These are phyloP conservation scores for Benitochromis conjunctus DNA, from an alignment of 2,113 vertebrate species.

Conservation along the genomic window DNA sequence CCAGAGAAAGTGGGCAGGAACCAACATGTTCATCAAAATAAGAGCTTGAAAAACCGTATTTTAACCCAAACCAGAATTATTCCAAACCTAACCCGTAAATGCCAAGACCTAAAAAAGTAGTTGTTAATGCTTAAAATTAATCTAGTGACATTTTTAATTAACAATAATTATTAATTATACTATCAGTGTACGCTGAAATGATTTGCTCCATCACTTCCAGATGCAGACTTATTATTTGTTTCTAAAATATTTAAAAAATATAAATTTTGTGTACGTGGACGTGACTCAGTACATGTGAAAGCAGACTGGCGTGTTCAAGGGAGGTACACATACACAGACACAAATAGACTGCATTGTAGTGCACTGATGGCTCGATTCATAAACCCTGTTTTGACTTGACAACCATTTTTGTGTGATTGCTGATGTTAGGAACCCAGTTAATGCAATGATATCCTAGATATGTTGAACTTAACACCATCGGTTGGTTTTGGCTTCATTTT, in stretches of 20 bases:
- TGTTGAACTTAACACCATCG: not conserved
- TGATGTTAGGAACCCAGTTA: not conserved
- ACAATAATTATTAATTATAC: not conserved
- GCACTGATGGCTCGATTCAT: not conserved
- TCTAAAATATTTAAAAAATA: too few relatives aligned
- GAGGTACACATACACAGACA: too few relatives aligned
- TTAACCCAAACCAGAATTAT: not conserved
- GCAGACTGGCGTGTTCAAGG: too few relatives aligned
- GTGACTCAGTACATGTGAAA: too few relatives aligned
- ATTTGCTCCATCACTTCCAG: not conserved
- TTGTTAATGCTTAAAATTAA: not conserved
- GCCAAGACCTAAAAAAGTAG: not conserved
- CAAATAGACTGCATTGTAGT: not conserved
- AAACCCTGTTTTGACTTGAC: not conserved
- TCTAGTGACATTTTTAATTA: not conserved
- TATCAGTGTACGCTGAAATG: not conserved
- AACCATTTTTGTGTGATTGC: not conserved
- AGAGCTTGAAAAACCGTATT: not conserved
- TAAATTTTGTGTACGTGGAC: too few relatives aligned
- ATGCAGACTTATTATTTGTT: not conserved
- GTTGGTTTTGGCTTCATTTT: not conserved
- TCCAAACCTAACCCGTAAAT: not conserved
- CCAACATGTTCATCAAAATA: not conserved
- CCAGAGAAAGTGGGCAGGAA: not conserved
- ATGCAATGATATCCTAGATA: not conserved